Evolutionary conservation across 2,888 invertebrate species (phyloP).

Genomic region (Hirtodrosophila alboralis): DNA sequence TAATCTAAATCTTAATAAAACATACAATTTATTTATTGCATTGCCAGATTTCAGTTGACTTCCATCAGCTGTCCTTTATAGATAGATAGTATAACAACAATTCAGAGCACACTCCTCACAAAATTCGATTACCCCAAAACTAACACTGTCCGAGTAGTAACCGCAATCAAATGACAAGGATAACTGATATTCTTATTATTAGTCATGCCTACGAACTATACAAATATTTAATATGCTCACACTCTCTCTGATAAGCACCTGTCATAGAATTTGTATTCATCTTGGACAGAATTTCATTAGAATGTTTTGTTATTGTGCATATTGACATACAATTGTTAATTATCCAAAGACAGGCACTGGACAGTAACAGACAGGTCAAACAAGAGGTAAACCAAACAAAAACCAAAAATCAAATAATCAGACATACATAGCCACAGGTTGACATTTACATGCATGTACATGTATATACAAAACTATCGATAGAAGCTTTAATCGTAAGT

Average conservation of each 20-base stretch:
- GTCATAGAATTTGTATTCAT: constrained; percentile 10
- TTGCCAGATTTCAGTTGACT: constrained; percentile 3
- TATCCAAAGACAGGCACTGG: constrained; percentile 25
- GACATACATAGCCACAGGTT: constrained; percentile 18
- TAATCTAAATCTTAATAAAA: constrained; percentile 1
- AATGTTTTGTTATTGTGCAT: constrained; percentile 47
- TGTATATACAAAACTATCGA: too few relatives aligned
- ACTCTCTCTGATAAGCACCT: constrained; percentile 14
- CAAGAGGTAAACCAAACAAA: constrained; percentile 8
- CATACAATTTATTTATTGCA: constrained; percentile 13
- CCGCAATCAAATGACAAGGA: constrained; percentile 33
- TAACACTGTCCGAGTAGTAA: constrained; percentile 8
- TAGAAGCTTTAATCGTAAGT: too few relatives aligned
- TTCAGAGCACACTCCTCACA: constrained; percentile 4
- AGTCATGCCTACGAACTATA: constrained; percentile 17
- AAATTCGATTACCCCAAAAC: constrained; percentile 9
- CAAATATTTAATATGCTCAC: neutral
- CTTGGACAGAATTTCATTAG: constrained; percentile 28
- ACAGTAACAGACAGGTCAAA: neutral
- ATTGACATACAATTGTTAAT: constrained; percentile 69
- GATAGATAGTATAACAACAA: constrained; percentile 25
- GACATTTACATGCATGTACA: neutral
- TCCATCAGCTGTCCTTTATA: constrained; percentile 7
- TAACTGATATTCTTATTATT: constrained; percentile 46
- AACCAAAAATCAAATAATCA: constrained; percentile 28